phyloP scores from a whole-genome alignment of 2,888 invertebrate species.

The Meteorus cinctellus region DNA sequence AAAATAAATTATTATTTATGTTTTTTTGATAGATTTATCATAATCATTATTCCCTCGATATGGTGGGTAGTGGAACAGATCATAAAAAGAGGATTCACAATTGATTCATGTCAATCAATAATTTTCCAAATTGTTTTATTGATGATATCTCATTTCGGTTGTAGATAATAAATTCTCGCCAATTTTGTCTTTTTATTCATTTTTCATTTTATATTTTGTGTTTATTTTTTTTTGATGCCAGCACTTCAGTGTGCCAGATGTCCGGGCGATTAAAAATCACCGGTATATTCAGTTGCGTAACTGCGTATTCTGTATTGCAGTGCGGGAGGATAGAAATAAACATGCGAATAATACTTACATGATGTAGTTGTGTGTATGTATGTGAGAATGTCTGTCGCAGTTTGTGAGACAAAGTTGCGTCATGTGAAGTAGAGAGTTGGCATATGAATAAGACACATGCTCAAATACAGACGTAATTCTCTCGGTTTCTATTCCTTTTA shows the following conservation, averaged over 20 bases:
- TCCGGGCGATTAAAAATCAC: slow-evolving; percentile 3
- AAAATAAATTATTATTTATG: background rate
- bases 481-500: background rate
- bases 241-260: slow-evolving; percentile 4
- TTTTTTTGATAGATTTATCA: background rate
- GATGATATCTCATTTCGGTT: background rate
- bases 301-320: slow-evolving; percentile 2
- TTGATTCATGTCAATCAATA: background rate
- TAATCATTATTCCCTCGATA: background rate
- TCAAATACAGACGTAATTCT: background rate
- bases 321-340: slow-evolving; percentile 32
- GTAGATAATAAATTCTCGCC: background rate
- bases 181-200: background rate
- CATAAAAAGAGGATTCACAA: background rate
- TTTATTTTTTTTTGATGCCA: background rate
- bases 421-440: background rate
- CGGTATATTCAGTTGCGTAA: slow-evolving; percentile 15
- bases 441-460: background rate
- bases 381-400: background rate
- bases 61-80: background rate
- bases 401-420: background rate
- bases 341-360: background rate
- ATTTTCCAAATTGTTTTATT: background rate
- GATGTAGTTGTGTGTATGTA: background rate
- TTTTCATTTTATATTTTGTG: background rate